Percentiles rank a stretch among this genome's conserved stretches.
Conservation (phyloP, 2,113 vertebrate genomes). For the Pithys albifrons region DNA sequence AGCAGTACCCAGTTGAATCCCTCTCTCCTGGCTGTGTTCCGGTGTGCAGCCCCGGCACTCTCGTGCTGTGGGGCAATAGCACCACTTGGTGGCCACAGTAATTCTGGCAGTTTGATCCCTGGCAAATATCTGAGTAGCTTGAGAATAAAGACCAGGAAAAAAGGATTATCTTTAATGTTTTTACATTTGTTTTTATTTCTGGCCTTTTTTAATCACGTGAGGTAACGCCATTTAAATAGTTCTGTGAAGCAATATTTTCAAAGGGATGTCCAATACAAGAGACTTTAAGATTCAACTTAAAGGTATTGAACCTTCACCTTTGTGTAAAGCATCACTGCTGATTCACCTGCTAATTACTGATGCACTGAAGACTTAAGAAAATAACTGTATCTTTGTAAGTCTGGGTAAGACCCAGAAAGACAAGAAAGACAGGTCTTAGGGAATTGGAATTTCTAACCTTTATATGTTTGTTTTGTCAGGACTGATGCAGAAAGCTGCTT, state of each 20-base stretch:
- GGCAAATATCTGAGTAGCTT: fast-evolving
- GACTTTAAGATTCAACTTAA: neutral
- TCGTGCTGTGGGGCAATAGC: neutral
- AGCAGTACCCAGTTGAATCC: neutral
- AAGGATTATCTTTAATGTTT: neutral
- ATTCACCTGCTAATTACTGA: neutral
- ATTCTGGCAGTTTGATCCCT: neutral
- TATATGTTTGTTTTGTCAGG: neutral
- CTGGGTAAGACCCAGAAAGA: neutral
- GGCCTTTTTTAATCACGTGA: neutral
- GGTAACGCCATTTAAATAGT: neutral
- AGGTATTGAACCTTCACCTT: neutral
- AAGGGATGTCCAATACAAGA: neutral
- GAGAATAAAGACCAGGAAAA: neutral
- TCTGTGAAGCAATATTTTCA: neutral
- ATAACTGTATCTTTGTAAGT: neutral
- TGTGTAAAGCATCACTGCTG: neutral
- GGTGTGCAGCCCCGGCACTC: fast-evolving
- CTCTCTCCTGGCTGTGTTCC: fast-evolving
- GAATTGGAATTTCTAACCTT: neutral
- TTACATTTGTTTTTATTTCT: neutral
- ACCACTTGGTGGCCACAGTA: neutral
- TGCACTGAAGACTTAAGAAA: neutral
- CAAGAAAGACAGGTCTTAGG: neutral
- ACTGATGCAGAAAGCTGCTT: neutral